Base-by-base conservation (phyloP, 2,113 vertebrate species). In the Meles meles region DNA sequence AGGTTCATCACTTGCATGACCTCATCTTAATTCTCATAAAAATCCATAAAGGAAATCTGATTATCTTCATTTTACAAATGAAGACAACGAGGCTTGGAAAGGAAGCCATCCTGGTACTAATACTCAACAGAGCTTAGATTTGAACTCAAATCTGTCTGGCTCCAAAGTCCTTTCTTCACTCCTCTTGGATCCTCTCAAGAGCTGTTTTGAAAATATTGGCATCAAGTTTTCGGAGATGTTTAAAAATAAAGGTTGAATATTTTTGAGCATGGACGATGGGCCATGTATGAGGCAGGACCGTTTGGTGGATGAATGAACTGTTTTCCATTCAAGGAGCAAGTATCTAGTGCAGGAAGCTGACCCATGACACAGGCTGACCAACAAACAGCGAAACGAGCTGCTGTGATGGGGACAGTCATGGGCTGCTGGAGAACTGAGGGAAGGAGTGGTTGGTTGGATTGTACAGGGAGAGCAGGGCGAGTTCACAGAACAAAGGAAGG, bases 201-300 rank as follows among this genome's bases (percentile, higher is more conserved):
- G n/a, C 72, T 92, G 27, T 74, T 97, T 92, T 65, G 20, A 71
- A 89, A 81, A 59, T 49, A 74, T 13, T 91, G 88, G 65, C 57
- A 59, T 57, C 42, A 82, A 92, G 9, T 82, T 85, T 94, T 86
- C 31, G n/a, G 77, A 88, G 72, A 86, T 37, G 18, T 71, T 83
- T 88, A 82, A 97, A 94, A 96, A 80, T 42, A 93, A 86, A 98
- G 72, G 84, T 1, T 39, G 63, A 61, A 25, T 82, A 87, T 91
- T 86, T 67, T 31, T 67, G 83, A 69, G 61, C 18, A 47, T 21
- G 14, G 81, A 72, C 7, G 1, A 13, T 11, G 74, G 49, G 17
- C 37, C 57, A 42, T 74, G 44, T 13, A 21, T 1, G 21, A 95
- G n/a, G 23, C 34, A 59, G 82, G 88, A 9, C 37, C 17, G 3